Conservation (phyloP, 2,797 vertebrate species). For the Epinephelus awoara region DNA sequence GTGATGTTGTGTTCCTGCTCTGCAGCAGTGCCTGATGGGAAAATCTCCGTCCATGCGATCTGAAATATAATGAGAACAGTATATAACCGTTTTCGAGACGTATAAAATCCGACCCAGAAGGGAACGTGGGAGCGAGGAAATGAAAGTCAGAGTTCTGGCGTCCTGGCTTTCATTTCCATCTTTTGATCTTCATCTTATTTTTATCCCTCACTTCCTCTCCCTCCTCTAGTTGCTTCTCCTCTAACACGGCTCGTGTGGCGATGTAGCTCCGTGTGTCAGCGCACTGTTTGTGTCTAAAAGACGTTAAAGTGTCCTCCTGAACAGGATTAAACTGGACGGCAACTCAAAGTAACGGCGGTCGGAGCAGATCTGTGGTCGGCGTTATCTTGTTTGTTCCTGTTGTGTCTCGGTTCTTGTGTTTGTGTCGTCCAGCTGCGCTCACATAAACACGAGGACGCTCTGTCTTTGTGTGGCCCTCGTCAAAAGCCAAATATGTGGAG, state of each 20-base stretch:
- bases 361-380: background rate
- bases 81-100: no score
- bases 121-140: background rate
- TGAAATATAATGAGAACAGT: background rate
- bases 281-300: no score
- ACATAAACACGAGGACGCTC: slow-evolving; percentile 33
- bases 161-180: slow-evolving; percentile 19
- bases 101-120: background rate
- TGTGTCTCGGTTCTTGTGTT: slow-evolving; percentile 10
- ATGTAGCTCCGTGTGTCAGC: no score
- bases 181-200: slow-evolving; percentile 29
- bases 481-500: background rate
- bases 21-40: no score
- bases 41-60: no score
- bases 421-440: slow-evolving; percentile 37
- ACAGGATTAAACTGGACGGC: background rate
- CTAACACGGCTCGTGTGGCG: no score
- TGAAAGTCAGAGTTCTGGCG: slow-evolving; percentile 6
- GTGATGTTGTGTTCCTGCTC: background rate
- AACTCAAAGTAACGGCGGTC: background rate
- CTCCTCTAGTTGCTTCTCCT: background rate
- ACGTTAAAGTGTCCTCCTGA: background rate
- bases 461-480: slow-evolving; percentile 1
- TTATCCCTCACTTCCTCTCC: slow-evolving; percentile 7
- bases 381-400: slow-evolving; percentile 19